A percentile compares a stretch with the other conserved stretches of the same genome.
Conservation (phyloP, 2,888 invertebrate genomes). For the Eupithecia subfuscata region DNA sequence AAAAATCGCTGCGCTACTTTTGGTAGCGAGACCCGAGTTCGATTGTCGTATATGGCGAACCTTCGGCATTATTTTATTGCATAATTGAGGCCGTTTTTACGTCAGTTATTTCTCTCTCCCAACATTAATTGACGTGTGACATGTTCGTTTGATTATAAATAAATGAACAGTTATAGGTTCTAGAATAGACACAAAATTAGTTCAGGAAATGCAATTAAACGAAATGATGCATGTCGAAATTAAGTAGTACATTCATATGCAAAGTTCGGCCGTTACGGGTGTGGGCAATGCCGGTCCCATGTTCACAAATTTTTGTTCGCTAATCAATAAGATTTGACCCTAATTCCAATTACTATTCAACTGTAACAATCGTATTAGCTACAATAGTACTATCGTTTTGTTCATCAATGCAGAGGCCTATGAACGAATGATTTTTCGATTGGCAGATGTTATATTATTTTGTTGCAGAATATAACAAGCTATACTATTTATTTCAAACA, state of each 20-base stretch:
- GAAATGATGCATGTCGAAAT: constrained; percentile 82
- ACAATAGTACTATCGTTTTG: constrained; percentile 64
- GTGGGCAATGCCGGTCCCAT: constrained; percentile 72
- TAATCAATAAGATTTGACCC: constrained; percentile 77
- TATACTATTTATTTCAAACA: constrained; percentile 13
- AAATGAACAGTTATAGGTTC: constrained; percentile 55
- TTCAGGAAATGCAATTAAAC: constrained; percentile 80
- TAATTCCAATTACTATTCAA: constrained; percentile 73
- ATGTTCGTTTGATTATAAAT: constrained; percentile 68
- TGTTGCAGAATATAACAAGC: constrained; percentile 1
- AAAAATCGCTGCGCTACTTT: constrained; percentile 61
- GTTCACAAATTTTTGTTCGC: constrained; percentile 75
- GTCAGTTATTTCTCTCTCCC: constrained; percentile 71
- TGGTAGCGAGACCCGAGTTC: constrained; percentile 52
- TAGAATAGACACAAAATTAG: constrained; percentile 51
- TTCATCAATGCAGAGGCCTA: constrained; percentile 39
- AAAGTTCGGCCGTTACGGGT: constrained; percentile 73
- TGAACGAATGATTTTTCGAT: constrained; percentile 29
- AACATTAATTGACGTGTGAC: constrained; percentile 76
- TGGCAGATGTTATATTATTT: constrained; percentile 30
- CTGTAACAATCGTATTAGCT: constrained; percentile 63
- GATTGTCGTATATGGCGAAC: constrained; percentile 62
- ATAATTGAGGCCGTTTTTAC: constrained; percentile 69
- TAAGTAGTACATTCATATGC: constrained; percentile 80
- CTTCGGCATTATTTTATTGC: constrained; percentile 69